Evolutionary conservation across 2,113 vertebrate species (phyloP).

Genomic region (Thomomys bottae): DNA sequence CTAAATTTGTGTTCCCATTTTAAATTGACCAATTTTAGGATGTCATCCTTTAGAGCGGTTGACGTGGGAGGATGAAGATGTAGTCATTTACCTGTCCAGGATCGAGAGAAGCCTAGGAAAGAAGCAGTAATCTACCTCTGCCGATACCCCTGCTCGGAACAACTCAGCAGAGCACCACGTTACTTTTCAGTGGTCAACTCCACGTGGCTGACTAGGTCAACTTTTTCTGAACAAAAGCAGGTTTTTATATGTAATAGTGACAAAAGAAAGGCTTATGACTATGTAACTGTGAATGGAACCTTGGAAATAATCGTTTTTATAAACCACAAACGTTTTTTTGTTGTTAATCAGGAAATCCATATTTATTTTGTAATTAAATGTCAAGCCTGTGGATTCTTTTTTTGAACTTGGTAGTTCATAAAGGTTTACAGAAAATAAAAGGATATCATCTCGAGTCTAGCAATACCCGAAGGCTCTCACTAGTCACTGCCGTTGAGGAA

Average conservation of each 20-base stretch:
- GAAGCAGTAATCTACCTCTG: constrained; percentile 90
- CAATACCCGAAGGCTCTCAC: constrained; percentile 83
- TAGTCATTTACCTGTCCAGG: constrained; percentile 77
- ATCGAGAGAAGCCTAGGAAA: constrained; percentile 77
- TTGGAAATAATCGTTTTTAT: constrained; percentile 80
- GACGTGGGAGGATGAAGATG: constrained; percentile 73
- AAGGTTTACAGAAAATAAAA: constrained; percentile 81
- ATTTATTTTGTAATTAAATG: constrained; percentile 79
- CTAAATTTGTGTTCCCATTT: constrained; percentile 85
- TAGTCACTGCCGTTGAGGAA: constrained; percentile 85
- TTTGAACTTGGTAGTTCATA: constrained; percentile 79
- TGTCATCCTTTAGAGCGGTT: constrained; percentile 67
- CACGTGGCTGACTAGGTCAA: constrained; percentile 72
- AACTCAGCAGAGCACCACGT: constrained; percentile 76
- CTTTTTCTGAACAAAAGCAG: constrained; percentile 78
- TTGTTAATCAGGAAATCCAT: constrained; percentile 79
- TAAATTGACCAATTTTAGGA: constrained; percentile 69
- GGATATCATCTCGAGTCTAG: constrained; percentile 83
- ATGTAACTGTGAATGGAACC: constrained; percentile 74
- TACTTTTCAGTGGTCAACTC: constrained; percentile 75
- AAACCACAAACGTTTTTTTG: constrained; percentile 74
- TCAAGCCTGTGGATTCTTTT: constrained; percentile 82
- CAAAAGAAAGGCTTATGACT: constrained; percentile 82
- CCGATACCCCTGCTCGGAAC: constrained; percentile 82
- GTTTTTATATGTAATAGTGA: constrained; percentile 81